phyloP scores from a whole-genome alignment of 2,113 vertebrate genomes.

The Zonotrichia leucophrys region DNA sequence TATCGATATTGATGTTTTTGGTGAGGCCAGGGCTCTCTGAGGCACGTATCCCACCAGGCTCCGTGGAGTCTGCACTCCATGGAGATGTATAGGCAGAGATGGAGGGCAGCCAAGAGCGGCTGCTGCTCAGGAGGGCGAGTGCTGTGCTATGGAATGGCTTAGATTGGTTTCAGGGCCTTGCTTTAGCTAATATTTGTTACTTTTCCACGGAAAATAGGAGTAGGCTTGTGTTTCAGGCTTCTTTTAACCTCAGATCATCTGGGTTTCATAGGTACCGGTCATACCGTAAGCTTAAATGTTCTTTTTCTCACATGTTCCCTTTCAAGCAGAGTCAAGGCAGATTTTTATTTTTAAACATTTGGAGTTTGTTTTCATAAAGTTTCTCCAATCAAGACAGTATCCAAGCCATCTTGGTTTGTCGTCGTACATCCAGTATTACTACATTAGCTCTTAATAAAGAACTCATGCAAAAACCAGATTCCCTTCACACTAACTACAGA shows the following conservation, averaged over 20 bases:
- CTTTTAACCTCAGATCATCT: slow-evolving; percentile 36
- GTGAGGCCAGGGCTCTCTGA: slow-evolving; percentile 54
- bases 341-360: slow-evolving; percentile 76
- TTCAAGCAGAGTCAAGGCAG: slow-evolving; percentile 38
- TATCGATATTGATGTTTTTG: slow-evolving; percentile 64
- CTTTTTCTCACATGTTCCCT: slow-evolving; percentile 13
- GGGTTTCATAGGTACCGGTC: slow-evolving; percentile 48
- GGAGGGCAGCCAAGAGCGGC: slow-evolving; percentile 74
- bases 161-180: slow-evolving; percentile 67
- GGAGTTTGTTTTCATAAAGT: slow-evolving; percentile 80
- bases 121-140: slow-evolving; percentile 63
- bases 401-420: slow-evolving; percentile 74
- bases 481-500: slow-evolving; percentile 65
- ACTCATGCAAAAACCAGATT: slow-evolving; percentile 68
- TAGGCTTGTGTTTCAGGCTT: slow-evolving; percentile 35
- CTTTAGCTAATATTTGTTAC: slow-evolving; percentile 52
- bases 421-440: slow-evolving; percentile 69
- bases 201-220: slow-evolving; percentile 38
- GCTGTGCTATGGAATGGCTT: slow-evolving; percentile 56
- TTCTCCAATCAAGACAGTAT: slow-evolving; percentile 75
- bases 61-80: slow-evolving; percentile 70
- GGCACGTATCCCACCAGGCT: slow-evolving; percentile 69
- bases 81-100: slow-evolving; percentile 71
- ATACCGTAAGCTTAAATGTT: slow-evolving; percentile 14
- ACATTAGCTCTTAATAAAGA: slow-evolving; percentile 71